A percentile compares a stretch with the other conserved stretches of the same genome.
phyloP scores from a whole-genome alignment of 37 sponge, comb jelly and placozoan species.

The Halisarca cf. caerulea region DNA sequence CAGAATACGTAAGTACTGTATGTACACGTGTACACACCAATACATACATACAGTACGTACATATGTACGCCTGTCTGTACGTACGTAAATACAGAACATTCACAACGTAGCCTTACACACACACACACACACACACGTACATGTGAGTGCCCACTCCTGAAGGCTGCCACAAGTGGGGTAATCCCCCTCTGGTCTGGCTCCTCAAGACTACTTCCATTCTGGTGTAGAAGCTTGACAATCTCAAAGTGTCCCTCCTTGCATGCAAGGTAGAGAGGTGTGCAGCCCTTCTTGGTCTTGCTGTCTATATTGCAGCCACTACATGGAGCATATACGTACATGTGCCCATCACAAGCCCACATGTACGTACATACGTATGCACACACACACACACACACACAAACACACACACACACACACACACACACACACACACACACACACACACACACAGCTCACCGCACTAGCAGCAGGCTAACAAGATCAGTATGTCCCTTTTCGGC shows the following conservation, averaged over 20 bases:
- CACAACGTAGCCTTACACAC: background rate
- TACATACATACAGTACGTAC: conserved; percentile 17
- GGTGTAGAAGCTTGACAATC: conserved; percentile 70
- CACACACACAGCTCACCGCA: conserved; percentile 32
- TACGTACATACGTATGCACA: background rate
- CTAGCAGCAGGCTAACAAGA: conserved; percentile 79
- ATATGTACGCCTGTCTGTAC: too few species aligned
- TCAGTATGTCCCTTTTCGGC: conserved; percentile 93
- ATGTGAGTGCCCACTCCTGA: conserved; percentile 85
- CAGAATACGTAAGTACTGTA: too few species aligned
- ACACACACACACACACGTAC: conserved; percentile 25
- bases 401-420: background rate
- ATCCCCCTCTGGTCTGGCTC: conserved; percentile 76
- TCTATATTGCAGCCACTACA: conserved; percentile 83
- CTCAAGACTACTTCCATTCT: conserved; percentile 69
- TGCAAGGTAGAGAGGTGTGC: conserved; percentile 93
- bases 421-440: background rate
- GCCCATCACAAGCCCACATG: too few species aligned
- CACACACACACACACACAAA: background rate
- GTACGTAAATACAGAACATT: too few species aligned
- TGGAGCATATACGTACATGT: background rate
- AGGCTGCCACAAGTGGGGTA: conserved; percentile 91
- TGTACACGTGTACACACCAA: background rate
- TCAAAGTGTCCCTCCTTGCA: conserved; percentile 89
- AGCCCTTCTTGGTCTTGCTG: conserved; percentile 95